Conservation (phyloP, 1,140 invertebrate species). For the Schlechtendalia chinensis region DNA sequence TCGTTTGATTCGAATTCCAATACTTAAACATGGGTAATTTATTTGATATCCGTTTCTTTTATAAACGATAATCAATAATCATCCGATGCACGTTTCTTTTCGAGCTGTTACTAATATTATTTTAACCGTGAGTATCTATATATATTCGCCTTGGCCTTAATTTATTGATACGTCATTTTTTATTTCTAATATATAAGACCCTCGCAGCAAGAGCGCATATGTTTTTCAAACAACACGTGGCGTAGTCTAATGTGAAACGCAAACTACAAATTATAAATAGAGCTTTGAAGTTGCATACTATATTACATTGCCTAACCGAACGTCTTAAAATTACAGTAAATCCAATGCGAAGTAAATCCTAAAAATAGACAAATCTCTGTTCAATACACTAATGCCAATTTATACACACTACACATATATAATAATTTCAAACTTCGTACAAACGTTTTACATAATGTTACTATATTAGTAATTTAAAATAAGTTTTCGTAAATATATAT, state of each 20-base stretch:
- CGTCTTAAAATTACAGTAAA: constrained; percentile 41
- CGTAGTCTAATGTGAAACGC: constrained; percentile 8
- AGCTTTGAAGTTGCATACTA: constrained; percentile 40
- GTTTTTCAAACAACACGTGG: constrained; percentile 18
- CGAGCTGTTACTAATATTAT: not conserved
- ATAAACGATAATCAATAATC: too few species aligned
- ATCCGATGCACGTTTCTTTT: too few species aligned
- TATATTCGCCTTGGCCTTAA: constrained; percentile 17
- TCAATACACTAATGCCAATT: constrained; percentile 34
- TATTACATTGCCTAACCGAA: constrained; percentile 42
- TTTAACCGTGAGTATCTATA: too few species aligned
- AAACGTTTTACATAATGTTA: not conserved
- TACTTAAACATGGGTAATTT: too few species aligned
- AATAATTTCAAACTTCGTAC: constrained; percentile 2
- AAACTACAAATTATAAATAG: constrained; percentile 43
- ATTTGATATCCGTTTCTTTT: too few species aligned
- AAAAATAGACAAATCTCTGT: constrained; percentile 40
- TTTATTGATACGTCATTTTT: not conserved
- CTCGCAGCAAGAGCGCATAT: not conserved
- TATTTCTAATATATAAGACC: not conserved
- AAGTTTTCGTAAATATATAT: too few species aligned
- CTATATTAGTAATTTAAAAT: too few species aligned
- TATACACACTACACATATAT: not conserved
- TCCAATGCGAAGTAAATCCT: constrained; percentile 38
- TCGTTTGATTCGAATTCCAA: too few species aligned